phyloP scores from a whole-genome alignment of 2,797 vertebrate species.

The Pogoniulus pusillus region DNA sequence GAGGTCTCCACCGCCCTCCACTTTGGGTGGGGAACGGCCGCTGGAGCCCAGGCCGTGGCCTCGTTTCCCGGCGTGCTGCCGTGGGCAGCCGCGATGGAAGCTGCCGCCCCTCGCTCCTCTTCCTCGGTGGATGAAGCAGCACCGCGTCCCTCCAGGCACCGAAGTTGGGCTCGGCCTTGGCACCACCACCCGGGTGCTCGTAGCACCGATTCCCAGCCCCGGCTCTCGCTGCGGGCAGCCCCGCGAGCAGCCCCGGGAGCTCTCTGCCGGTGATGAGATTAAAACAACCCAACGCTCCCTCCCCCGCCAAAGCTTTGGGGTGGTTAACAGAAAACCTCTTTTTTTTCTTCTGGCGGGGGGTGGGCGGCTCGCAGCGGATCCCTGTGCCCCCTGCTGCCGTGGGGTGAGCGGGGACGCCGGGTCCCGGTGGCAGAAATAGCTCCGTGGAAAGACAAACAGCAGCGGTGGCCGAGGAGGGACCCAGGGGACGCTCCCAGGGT shows the following conservation, averaged over 20 bases:
- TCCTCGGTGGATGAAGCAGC: background rate
- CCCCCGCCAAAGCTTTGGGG: no score
- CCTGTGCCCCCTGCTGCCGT: background rate
- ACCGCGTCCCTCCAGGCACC: background rate
- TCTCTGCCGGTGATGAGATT: no score
- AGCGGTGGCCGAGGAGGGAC: background rate
- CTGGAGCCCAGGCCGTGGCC: background rate
- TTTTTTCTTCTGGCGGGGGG: no score
- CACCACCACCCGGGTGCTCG: no score
- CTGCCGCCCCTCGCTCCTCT: background rate
- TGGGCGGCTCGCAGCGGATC: background rate
- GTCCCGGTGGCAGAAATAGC: background rate
- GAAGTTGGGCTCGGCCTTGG: background rate
- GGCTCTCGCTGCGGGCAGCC: no score
- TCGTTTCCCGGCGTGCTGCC: background rate
- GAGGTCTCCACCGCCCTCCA: accelerated
- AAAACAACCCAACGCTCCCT: no score
- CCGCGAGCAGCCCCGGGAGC: no score
- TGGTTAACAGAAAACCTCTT: no score
- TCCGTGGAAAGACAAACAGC: slow-evolving; percentile 9
- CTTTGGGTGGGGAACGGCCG: background rate
- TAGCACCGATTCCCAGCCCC: accelerated
- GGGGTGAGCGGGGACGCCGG: background rate
- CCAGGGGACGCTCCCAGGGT: background rate
- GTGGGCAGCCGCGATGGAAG: background rate